Evolutionary conservation across 1,140 invertebrate genomes (phyloP).

Genomic region (Bombus difficillimus): DNA sequence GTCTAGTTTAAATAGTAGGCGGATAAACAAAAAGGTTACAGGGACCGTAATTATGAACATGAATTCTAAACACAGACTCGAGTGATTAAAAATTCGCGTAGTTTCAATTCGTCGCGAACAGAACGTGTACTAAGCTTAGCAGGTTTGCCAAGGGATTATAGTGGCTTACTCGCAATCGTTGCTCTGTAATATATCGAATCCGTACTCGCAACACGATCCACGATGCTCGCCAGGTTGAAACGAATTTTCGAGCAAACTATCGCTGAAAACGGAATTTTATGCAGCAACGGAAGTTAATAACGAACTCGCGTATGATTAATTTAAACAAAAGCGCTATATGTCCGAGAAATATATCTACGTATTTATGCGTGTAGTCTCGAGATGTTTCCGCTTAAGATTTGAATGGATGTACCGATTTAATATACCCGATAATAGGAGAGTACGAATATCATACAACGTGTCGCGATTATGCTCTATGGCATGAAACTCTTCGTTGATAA

Average conservation of each 20-base stretch:
- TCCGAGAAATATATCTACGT: background rate
- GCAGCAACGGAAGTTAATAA: conserved; percentile 2
- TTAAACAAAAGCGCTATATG: background rate
- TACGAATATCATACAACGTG: too few relatives aligned
- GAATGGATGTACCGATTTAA: background rate
- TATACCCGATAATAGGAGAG: background rate
- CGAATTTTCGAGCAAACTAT: conserved; percentile 23
- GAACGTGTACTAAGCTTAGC: conserved; percentile 27
- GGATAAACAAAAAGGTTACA: background rate
- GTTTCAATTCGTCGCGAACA: conserved; percentile 36
- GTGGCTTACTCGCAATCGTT: conserved; percentile 60
- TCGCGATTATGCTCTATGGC: too few relatives aligned
- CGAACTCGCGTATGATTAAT: background rate
- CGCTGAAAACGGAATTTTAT: conserved; percentile 11
- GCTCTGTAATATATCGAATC: conserved; percentile 52
- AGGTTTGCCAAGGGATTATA: conserved; percentile 61
- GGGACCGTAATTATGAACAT: background rate
- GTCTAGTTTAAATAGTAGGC: background rate
- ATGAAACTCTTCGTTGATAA: background rate
- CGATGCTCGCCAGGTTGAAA: background rate
- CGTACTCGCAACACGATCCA: conserved; percentile 20
- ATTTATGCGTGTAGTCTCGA: background rate
- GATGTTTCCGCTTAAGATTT: background rate
- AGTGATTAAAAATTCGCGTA: conserved; percentile 22
- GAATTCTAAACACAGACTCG: background rate